Conservation (phyloP, 1,140 invertebrate species). For the Zaprionus ornatus region DNA sequence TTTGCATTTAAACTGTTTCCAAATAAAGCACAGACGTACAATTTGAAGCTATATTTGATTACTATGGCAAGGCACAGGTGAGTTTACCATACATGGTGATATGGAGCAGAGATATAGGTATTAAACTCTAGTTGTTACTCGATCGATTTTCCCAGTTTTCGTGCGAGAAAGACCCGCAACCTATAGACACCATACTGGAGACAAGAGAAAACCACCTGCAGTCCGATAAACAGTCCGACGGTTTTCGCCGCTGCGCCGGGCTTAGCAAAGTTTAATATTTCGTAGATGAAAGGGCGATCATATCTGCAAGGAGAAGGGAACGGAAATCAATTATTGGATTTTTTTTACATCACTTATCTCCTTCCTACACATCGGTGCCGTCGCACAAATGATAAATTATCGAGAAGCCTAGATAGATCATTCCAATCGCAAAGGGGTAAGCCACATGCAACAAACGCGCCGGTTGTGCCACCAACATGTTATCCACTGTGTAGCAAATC, state of each 20-base stretch:
- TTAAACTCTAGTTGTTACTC: neutral
- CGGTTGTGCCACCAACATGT: conserved; percentile 88
- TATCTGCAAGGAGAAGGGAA: conserved; percentile 7
- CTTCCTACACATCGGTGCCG: conserved; percentile 86
- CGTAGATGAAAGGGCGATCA: conserved; percentile 35
- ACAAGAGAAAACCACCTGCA: neutral
- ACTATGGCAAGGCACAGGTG: conserved; percentile 1
- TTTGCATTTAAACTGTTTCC: neutral
- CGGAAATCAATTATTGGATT: neutral
- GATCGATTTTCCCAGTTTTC: conserved; percentile 20
- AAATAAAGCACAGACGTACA: neutral
- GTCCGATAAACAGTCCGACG: neutral
- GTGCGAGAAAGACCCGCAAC: conserved; percentile 37
- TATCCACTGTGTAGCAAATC: conserved; percentile 88
- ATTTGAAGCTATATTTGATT: neutral
- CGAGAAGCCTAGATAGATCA: conserved; percentile 87
- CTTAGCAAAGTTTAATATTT: conserved; percentile 25
- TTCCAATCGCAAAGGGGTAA: conserved; percentile 86
- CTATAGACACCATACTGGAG: conserved; percentile 57
- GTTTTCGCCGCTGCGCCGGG: neutral
- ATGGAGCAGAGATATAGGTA: neutral
- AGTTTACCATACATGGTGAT: too few relatives aligned
- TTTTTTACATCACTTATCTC: neutral
- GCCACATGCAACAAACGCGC: conserved; percentile 88
- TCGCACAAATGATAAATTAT: conserved; percentile 88